Percentiles rank a stretch among this genome's conserved stretches.
Conservation (phyloP, 1,140 invertebrate genomes). For the Drosophila sucinea region DNA sequence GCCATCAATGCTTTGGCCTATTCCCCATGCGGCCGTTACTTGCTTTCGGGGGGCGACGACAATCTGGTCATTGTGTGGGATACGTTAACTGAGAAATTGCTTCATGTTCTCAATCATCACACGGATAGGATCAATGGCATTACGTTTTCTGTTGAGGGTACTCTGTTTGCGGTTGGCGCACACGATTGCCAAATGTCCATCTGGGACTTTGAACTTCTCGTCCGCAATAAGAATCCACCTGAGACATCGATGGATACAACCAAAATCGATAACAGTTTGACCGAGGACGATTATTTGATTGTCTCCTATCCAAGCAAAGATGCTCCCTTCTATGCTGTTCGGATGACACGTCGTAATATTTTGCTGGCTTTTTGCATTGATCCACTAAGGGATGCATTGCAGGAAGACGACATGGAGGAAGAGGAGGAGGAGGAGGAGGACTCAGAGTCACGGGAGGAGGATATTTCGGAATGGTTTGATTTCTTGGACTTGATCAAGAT, state of each 20-base stretch:
- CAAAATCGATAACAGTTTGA: neutral
- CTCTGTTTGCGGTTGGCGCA: slow-evolving; percentile 42
- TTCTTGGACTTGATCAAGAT: slow-evolving; percentile 36
- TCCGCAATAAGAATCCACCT: neutral
- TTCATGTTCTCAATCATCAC: slow-evolving; percentile 34
- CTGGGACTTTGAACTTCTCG: slow-evolving; percentile 54
- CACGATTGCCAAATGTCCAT: slow-evolving; percentile 47
- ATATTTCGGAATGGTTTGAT: slow-evolving; percentile 24
- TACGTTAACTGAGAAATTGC: slow-evolving; percentile 23
- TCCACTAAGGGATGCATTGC: rapidly evolving
- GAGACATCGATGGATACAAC: rapidly evolving
- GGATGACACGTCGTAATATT: slow-evolving; percentile 43
- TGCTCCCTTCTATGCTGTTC: slow-evolving; percentile 34
- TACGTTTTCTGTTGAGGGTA: slow-evolving; percentile 46
- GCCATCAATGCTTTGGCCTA: slow-evolving; percentile 35
- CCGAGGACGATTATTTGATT: slow-evolving; percentile 25
- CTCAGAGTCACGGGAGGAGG: no score
- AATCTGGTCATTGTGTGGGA: slow-evolving; percentile 50
- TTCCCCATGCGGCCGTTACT: slow-evolving; percentile 50
- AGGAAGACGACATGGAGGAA: neutral
- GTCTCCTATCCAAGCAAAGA: slow-evolving; percentile 27
- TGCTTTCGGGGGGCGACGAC: slow-evolving; percentile 51
- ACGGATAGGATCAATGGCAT: slow-evolving; percentile 31
- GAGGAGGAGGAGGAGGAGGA: no score
- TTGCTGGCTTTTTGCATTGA: slow-evolving; percentile 42